Evolutionary conservation across 2,888 invertebrate genomes (phyloP), one percentile per base, ranked within the genome.

Genomic region (Drosophila algonquin): DNA sequence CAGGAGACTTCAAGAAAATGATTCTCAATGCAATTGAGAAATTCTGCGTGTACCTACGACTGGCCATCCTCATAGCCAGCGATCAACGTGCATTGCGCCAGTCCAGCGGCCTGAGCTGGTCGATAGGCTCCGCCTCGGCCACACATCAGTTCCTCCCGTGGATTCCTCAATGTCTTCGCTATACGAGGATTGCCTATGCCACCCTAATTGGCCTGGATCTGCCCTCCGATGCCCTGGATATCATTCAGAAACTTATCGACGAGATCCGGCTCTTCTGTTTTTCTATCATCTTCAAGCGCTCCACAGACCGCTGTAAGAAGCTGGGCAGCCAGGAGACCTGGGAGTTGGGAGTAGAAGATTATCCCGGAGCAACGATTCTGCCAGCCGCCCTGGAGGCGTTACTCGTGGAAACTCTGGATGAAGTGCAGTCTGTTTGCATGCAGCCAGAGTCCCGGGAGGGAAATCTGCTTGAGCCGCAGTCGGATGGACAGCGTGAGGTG

Each of bases 221-320:
- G 65, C 98, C 98, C 0, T 95, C 95, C 61, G 98, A 98, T 92
- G 97, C 97, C 5, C 93, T 98, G 60, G 96, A 96, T 81, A 95
- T 97, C 69, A 95, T 98, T 57, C 96, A 96, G 87, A 95, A 95
- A 76, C 94, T 98, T 50, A 95, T 98, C 77, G 95, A 97, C 91
- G 97, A 98, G 90, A 94, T 98, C 86, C 94, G 98, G 76, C 93
- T 97, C 63, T 96, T 97, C 91, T 97, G 98, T 79, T 95, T 98
- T 94, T 94, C 95, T 9, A 95, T 96, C 71, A 94, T 98, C 76
- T 95, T 98, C 64, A 96, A 96, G 87, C 96, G 97, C 86, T 95
- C 97, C 0, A 95, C 95, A 18, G 95, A 96, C 75, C 96, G 96
- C 77, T 95, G 97, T 40, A 94, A 95, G 83, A 94, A 94, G 35